phyloP scores from a whole-genome alignment of 1,140 invertebrate genomes.

The Pomacea maculata region DNA sequence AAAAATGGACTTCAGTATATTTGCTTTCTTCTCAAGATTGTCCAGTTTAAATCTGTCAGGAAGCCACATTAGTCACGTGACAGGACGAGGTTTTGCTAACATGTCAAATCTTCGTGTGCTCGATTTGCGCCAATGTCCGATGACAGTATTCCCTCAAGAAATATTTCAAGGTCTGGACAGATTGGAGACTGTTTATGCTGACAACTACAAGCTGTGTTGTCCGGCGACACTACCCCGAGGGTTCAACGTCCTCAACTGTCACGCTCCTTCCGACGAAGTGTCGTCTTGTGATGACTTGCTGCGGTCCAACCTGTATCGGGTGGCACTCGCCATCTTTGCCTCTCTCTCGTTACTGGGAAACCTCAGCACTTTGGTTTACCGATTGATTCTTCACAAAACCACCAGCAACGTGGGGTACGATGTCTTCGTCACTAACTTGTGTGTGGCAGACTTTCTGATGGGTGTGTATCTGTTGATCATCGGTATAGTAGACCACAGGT shows the following conservation, averaged over 20 bases:
- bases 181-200: not conserved
- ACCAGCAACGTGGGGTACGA: not conserved
- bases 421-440: conserved; percentile 42
- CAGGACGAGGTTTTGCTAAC: not conserved
- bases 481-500: conserved; percentile 38
- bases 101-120: not conserved
- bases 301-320: not conserved
- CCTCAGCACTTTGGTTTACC: conserved; percentile 28
- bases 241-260: not conserved
- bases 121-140: not conserved
- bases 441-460: conserved; percentile 51
- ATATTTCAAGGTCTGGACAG: not conserved
- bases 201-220: conserved; percentile 18
- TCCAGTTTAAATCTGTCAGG: not conserved
- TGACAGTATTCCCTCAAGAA: not conserved
- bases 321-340: conserved; percentile 32
- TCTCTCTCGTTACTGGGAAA: conserved; percentile 37
- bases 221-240: not conserved
- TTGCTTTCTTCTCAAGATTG: not conserved
- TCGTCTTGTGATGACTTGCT: conserved; percentile 9
- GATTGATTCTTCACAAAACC: not conserved
- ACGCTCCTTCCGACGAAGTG: not conserved
- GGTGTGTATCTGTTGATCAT: conserved; percentile 52
- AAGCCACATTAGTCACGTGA: not conserved
- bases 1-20: not conserved